Conservation (phyloP, 2,113 vertebrate species). For the Macquaria australasica region DNA sequence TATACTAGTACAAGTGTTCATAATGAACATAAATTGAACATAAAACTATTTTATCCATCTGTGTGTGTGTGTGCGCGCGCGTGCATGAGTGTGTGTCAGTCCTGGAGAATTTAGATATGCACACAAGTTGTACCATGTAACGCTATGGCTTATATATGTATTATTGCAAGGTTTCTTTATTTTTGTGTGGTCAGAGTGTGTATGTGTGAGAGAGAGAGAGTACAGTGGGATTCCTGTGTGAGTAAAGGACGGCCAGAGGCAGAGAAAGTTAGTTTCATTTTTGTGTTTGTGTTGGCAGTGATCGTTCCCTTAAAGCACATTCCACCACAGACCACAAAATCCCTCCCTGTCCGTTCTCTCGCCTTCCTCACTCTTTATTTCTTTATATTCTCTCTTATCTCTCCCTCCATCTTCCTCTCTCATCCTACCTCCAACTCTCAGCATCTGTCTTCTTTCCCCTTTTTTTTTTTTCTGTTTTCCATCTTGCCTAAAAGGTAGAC, state of each 20-base stretch:
- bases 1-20: not conserved
- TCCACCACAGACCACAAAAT: constrained; percentile 72
- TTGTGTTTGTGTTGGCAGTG: constrained; percentile 44
- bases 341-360: constrained; percentile 60
- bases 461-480: not conserved
- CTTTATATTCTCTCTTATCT: constrained; percentile 46
- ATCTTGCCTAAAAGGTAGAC: constrained; percentile 26
- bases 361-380: constrained; percentile 42
- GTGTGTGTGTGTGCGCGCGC: not conserved
- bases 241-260: constrained; percentile 36
- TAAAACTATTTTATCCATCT: constrained; percentile 23
- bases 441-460: constrained; percentile 7
- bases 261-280: constrained; percentile 30
- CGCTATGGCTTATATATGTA: not conserved
- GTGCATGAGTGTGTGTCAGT: not conserved
- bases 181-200: constrained; percentile 25
- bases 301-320: constrained; percentile 68
- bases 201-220: constrained; percentile 1
- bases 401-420: constrained; percentile 27
- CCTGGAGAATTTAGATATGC: not conserved
- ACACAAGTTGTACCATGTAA: not conserved
- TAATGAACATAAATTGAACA: constrained; percentile 42
- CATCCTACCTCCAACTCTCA: constrained; percentile 9
- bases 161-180: constrained; percentile 37
- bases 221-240: constrained; percentile 34